Base-by-base conservation (phyloP, 1,140 invertebrate genomes). In the Drosophila burlai region DNA sequence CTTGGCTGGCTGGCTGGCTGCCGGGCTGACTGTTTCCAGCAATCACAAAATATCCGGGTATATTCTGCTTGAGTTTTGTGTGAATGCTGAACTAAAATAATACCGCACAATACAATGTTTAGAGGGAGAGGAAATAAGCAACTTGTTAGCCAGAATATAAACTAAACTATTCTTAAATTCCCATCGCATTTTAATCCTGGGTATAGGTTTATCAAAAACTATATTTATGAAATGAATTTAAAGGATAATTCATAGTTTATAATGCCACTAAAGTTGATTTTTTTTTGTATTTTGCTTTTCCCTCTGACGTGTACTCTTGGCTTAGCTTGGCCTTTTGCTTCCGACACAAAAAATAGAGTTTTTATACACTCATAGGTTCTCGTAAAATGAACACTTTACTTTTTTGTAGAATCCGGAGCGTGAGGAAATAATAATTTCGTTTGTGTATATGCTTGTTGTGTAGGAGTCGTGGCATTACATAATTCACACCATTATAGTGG, bases 341-440 rank as follows among this genome's bases (percentile, higher is more conserved):
- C 36, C 24, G 46, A 49, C 46, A 71, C 66, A 59, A 21, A 54
- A 71, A 67, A 46, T n/a, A 40, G 24, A 63, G 64, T 69, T 71
- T 68, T 67, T 34, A 67, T 67, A 47, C 54, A 55, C 47, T 68
- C 46, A 38, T 57, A 49, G 45, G 45, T 42, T 38, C 45, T 42
- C 67, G 42, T 72, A 73, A 73, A 73, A 18, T 24, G 55, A 73
- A 73, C 67, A 73, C 68, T 72, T 72, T 71, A 43, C 38, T 46
- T 38, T 38, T 38, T 50, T 72, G 45, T 60, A 15, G 29, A 40
- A 50, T 54, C 13, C 47, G 4, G 38, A 16, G 40, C 24, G 54
- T 60, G 31, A 26, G 54, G 54, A 73, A 60, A 72, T 73, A 72
- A 50, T 72, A 60, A 60, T 72, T 50, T 29, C 46, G 38, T 72